Conservation (phyloP, 2,113 vertebrate species). For the Sander vitreus region DNA sequence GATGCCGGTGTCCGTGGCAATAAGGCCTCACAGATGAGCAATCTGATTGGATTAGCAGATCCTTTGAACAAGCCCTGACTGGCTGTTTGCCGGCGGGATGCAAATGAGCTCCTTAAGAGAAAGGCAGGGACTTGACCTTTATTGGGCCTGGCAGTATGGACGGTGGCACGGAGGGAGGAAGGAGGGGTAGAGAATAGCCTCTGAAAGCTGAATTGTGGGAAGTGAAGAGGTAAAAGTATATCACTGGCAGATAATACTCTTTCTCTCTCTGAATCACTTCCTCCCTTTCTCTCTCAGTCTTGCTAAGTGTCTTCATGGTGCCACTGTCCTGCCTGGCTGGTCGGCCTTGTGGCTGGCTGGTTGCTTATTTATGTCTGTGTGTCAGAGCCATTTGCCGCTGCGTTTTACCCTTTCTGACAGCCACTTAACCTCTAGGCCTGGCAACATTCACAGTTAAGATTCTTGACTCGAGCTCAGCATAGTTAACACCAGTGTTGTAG, state of each 20-base stretch:
- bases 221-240: constrained; percentile 65
- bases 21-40: constrained; percentile 75
- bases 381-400: constrained; percentile 59
- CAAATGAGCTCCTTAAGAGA: constrained; percentile 81
- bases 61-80: constrained; percentile 80
- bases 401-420: constrained; percentile 68
- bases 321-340: constrained; percentile 48
- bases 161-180: constrained; percentile 55
- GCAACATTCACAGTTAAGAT: constrained; percentile 37
- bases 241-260: constrained; percentile 54
- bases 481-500: constrained; percentile 21
- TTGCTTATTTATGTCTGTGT: constrained; percentile 67
- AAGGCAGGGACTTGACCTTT: constrained; percentile 76
- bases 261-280: constrained; percentile 26
- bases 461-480: constrained; percentile 41
- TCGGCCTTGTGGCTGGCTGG: constrained; percentile 61
- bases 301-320: constrained; percentile 64
- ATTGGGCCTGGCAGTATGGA: constrained; percentile 78
- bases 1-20: constrained; percentile 77
- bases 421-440: constrained; percentile 74
- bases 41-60: constrained; percentile 81
- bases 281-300: constrained; percentile 49
- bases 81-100: constrained; percentile 82
- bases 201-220: constrained; percentile 69
- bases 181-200: constrained; percentile 51